Evolutionary conservation across 2,797 vertebrate species (phyloP).

Genomic region (Nannoperca australis): DNA sequence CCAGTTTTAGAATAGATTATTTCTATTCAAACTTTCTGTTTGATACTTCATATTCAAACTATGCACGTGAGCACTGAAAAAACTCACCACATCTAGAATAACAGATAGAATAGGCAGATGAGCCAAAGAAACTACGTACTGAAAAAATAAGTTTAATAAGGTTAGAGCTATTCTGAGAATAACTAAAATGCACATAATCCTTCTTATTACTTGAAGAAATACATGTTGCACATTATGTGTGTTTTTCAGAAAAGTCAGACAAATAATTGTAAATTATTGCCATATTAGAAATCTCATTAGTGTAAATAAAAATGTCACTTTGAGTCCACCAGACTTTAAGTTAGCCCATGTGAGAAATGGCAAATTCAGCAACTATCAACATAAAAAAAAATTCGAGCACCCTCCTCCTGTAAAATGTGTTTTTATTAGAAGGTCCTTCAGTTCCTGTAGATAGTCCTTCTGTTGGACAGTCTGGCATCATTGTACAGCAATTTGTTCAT

Average conservation of each 20-base stretch:
- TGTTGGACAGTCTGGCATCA: slow-evolving; percentile 29
- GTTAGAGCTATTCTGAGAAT: too few relatives aligned
- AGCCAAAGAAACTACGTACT: too few relatives aligned
- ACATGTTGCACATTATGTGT: background rate
- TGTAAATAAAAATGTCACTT: background rate
- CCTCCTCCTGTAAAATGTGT: background rate
- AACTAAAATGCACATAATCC: background rate
- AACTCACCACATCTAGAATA: background rate
- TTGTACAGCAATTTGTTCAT: slow-evolving; percentile 23
- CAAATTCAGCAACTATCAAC: too few relatives aligned
- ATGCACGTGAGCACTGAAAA: background rate
- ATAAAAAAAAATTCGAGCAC: background rate
- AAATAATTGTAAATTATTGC: background rate
- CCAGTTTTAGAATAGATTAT: background rate
- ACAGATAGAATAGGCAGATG: background rate
- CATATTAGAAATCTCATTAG: background rate
- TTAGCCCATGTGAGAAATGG: background rate
- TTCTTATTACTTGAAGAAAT: background rate
- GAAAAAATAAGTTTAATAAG: too few relatives aligned
- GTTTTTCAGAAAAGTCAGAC: background rate
- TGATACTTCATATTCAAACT: background rate
- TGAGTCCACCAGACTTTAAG: background rate
- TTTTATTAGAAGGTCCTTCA: slow-evolving; percentile 14
- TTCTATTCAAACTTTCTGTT: background rate
- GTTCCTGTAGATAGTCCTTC: slow-evolving; percentile 26